Evolutionary conservation across 2,888 invertebrate genomes (phyloP).

Genomic region (Cylloceria caligata): DNA sequence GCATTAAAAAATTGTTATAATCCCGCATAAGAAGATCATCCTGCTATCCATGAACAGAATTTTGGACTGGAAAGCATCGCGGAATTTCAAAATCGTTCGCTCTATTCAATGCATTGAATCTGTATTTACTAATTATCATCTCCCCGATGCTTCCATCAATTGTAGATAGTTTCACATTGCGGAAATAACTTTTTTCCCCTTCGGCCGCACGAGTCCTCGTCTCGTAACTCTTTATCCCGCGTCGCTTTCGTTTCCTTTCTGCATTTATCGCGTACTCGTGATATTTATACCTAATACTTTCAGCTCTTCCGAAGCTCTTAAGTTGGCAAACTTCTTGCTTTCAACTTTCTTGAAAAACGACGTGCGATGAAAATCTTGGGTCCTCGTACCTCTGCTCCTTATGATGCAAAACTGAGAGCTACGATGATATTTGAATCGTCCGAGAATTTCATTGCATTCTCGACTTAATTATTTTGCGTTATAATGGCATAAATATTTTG

Average conservation of each 20-base stretch:
- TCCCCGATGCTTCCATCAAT: constrained; percentile 33
- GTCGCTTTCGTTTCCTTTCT: no score
- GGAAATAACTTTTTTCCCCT: constrained; percentile 37
- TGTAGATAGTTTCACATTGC: background rate
- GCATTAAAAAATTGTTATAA: no score
- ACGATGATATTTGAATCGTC: background rate
- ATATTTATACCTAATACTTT: background rate
- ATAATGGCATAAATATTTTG: no score
- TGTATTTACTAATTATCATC: constrained; percentile 68
- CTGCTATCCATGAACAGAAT: no score
- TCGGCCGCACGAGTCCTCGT: background rate
- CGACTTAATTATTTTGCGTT: no score
- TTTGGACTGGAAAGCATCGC: background rate
- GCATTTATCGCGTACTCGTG: background rate
- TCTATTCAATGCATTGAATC: constrained; percentile 53
- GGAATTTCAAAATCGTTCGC: no score
- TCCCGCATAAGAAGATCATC: no score
- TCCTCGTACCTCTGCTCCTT: background rate
- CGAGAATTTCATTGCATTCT: background rate
- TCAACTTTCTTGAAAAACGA: background rate
- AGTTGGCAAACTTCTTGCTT: background rate
- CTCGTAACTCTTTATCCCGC: background rate
- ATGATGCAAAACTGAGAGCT: background rate
- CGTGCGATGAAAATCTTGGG: background rate
- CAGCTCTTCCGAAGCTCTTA: background rate